Evolutionary conservation across 2,797 vertebrate species (phyloP).

Genomic region (Lepilemur septentrionalis): DNA sequence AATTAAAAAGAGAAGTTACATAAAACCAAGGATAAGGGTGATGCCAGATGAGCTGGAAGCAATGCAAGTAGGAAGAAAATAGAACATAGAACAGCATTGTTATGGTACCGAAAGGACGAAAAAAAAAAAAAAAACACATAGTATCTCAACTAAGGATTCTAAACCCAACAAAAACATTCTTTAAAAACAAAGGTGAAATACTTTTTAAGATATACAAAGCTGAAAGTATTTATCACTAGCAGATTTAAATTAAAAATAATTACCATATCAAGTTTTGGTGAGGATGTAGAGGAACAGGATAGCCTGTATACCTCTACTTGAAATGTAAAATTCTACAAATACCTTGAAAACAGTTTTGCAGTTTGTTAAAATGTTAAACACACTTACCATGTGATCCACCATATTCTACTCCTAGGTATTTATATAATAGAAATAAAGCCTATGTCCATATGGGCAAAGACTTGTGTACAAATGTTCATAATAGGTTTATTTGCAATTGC

Average conservation of each 20-base stretch:
- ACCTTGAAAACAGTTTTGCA: not conserved
- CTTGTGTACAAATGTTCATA: not conserved
- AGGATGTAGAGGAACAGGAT: not conserved
- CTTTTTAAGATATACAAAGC: not conserved
- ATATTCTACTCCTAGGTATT: not conserved
- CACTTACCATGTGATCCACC: not conserved
- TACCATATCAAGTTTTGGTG: not conserved
- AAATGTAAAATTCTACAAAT: not conserved
- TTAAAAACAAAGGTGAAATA: not conserved
- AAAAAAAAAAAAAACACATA: not conserved
- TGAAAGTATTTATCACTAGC: not conserved
- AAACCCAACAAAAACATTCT: not conserved
- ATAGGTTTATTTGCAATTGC: not conserved
- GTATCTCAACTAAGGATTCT: not conserved
- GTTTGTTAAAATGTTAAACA: not conserved
- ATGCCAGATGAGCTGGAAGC: not conserved
- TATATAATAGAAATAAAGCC: not conserved
- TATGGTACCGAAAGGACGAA: not conserved
- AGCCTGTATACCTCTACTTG: not conserved
- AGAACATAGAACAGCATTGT: not conserved
- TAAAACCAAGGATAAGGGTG: not conserved
- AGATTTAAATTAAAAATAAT: not conserved
- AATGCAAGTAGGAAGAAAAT: not conserved
- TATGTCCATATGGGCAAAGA: not conserved
- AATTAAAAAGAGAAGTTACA: not conserved